These are phyloP conservation scores for Morpho helenor DNA, from an alignment of 2,888 invertebrate genomes.

Conservation along the genomic window DNA sequence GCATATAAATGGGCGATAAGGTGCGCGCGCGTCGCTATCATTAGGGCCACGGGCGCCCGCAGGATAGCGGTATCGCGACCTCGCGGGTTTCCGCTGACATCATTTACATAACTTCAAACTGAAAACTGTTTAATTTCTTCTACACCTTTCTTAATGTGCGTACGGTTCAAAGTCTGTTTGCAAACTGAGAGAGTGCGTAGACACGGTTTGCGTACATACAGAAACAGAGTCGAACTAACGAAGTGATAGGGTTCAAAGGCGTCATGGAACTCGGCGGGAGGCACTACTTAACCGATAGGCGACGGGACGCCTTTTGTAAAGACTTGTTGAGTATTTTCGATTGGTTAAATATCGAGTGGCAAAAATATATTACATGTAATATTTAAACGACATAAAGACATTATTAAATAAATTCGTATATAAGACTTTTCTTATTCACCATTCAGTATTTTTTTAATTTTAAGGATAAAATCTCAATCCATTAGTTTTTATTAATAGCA, in stretches of 20 bases:
- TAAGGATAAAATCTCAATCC: no score
- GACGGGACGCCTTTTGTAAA: conserved; percentile 23
- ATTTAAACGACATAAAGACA: no score
- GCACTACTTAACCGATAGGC: conserved; percentile 50
- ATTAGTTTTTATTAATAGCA: no score
- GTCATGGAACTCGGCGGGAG: conserved; percentile 56
- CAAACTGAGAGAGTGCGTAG: conserved; percentile 63
- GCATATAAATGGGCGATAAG: conserved; percentile 65
- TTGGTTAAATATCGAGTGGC: background rate
- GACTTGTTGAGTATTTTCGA: conserved; percentile 18
- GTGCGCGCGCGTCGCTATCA: conserved; percentile 55
- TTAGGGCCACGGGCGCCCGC: conserved; percentile 76
- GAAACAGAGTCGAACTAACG: conserved; percentile 69
- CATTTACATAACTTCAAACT: conserved; percentile 52
- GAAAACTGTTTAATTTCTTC: conserved; percentile 39
- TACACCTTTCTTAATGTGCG: conserved; percentile 45
- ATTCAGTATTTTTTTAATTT: no score
- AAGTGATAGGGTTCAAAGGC: conserved; percentile 74
- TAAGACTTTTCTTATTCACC: no score
- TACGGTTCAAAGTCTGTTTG: conserved; percentile 58
- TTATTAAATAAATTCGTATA: no score
- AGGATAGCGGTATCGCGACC: conserved; percentile 68
- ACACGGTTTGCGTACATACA: conserved; percentile 54
- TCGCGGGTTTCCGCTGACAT: conserved; percentile 62
- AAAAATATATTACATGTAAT: no score